Conservation (phyloP, 2,888 invertebrate genomes). For the Drosophila neotestacea region DNA sequence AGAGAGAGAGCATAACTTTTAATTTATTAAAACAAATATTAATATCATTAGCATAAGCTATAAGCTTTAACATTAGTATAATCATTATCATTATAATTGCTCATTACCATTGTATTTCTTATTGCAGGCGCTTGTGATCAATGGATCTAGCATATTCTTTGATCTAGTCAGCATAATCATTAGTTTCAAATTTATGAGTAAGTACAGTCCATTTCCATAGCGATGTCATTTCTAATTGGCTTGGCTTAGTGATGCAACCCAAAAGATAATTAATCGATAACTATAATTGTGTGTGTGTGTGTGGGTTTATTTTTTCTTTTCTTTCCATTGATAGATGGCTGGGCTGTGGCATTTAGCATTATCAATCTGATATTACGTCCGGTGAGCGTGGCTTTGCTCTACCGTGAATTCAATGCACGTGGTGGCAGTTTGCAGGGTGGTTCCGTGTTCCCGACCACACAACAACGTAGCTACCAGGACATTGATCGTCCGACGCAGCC, state of each 20-base stretch:
- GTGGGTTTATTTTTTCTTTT: not conserved
- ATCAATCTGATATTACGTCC: conserved; percentile 84
- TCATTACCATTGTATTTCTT: conserved; percentile 17
- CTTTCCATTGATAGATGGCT: conserved; percentile 76
- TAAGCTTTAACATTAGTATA: not conserved
- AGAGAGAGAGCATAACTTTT: too few relatives aligned
- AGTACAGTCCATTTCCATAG: conserved; percentile 75
- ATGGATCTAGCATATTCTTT: conserved; percentile 84
- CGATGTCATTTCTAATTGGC: conserved; percentile 12
- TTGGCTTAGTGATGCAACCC: not conserved
- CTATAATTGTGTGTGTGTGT: not conserved
- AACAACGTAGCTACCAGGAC: conserved; percentile 85
- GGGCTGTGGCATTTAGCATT: conserved; percentile 84
- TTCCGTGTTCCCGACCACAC: conserved; percentile 83
- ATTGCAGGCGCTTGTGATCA: conserved; percentile 84
- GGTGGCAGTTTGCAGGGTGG: conserved; percentile 82
- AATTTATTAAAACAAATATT: too few relatives aligned
- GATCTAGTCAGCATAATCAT: conserved; percentile 84
- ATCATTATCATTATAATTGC: conserved; percentile 9
- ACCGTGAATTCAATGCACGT: conserved; percentile 84
- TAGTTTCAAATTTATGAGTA: conserved; percentile 83
- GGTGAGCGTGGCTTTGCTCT: conserved; percentile 82
- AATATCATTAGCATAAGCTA: not conserved
- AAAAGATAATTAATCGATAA: not conserved
- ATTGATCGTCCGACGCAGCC: conserved; percentile 84